Evolutionary conservation across 1,140 invertebrate genomes (phyloP), one percentile per base, ranked within the genome.

Genomic region (Neuroterus valhalla): DNA sequence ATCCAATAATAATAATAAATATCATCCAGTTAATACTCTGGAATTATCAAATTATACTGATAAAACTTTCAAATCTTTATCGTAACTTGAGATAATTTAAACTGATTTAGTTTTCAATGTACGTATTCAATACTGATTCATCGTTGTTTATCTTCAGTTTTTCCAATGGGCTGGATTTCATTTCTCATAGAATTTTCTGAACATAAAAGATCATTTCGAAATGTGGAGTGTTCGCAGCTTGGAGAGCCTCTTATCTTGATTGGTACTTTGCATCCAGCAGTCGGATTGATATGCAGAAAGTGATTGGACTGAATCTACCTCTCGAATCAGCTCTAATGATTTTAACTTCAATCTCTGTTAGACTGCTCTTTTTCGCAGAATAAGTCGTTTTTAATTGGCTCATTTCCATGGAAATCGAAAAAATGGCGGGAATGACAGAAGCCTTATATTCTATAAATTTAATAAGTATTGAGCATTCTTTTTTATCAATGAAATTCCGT

Each of bases 271-370:
- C 55, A 6, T 62, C 8, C 12, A 31, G 14, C 5, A 38, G 15
- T 38, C 12, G 55, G n/a, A 62, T 62, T 62, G 12, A 62, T 62
- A 62, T 62, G 26, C 55, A 62, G 21, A 8, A 12, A 62, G 23
- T 62, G 55, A 31, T 62, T 38, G 8, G 23, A 38, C 55, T 62
- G 23, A 62, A 62, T 62, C 5, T 31, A 31, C 23, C 14, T 17
- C 12, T 31, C 31, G 55, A 62, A 62, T 62, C 3, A 38, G 1
- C 31, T 10, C 23, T 62, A 38, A 62, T 62, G 55, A 62, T 62
- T 62, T 62, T 62, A 62, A 38, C 26, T 23, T 62, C 23, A 62
- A 62, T 31, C 55, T 62, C 55, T 62, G 55, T 62, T 62, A 15
- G 23, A 38, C 55, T 62, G 55, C 26, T 23, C 55, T n/a, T 62